Percentiles rank a stretch among this genome's conserved stretches.
phyloP scores from a whole-genome alignment of 2,888 invertebrate genomes.

The Habrosyne pyritoides region DNA sequence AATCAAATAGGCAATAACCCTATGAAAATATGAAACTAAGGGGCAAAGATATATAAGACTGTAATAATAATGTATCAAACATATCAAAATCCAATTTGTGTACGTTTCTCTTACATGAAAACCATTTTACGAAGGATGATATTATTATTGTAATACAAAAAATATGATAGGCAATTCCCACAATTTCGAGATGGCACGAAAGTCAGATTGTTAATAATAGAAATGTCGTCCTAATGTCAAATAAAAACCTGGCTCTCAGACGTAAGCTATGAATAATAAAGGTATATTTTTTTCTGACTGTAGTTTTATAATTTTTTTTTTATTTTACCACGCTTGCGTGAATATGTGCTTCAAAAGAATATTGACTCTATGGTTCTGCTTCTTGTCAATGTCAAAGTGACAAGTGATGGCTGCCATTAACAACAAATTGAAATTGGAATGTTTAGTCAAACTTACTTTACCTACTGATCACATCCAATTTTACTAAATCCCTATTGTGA shows the following conservation, averaged over 20 bases:
- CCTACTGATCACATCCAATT: too few species aligned
- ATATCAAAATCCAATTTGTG: not conserved
- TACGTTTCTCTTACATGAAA: not conserved
- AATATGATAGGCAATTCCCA: not conserved
- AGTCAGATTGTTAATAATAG: slow-evolving; percentile 1
- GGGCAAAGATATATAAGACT: not conserved
- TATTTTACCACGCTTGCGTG: not conserved
- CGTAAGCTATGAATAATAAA: slow-evolving; percentile 2
- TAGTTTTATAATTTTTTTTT: not conserved
- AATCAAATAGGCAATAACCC: not conserved
- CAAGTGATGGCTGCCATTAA: not conserved
- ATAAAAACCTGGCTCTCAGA: not conserved
- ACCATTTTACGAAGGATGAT: not conserved
- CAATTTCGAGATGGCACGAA: not conserved
- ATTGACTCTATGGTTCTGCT: too few species aligned
- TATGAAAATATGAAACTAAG: not conserved
- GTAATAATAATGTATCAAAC: not conserved
- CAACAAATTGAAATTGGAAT: too few species aligned
- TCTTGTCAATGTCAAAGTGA: too few species aligned
- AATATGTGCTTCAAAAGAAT: not conserved
- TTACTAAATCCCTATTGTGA: too few species aligned
- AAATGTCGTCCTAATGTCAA: slow-evolving; percentile 1
- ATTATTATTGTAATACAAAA: not conserved
- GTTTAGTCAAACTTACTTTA: too few species aligned
- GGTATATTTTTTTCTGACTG: not conserved